Base-by-base conservation (phyloP, 2,888 invertebrate genomes). In the Drosophila subquinaria region DNA sequence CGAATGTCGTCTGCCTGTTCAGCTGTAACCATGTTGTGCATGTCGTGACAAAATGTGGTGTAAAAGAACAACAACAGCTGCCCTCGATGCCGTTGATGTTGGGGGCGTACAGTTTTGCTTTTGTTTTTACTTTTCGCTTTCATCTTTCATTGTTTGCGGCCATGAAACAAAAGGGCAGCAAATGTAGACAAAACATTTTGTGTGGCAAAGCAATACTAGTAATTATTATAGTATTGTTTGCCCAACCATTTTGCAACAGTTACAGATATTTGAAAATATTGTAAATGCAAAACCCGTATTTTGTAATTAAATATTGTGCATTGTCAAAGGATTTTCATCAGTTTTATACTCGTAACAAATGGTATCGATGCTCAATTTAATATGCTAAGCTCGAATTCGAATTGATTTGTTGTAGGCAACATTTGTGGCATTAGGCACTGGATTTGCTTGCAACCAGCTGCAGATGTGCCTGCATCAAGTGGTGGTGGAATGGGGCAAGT, bases 321-420 rank as follows among this genome's bases (percentile, higher is more conserved):
- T 40, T 27, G 36, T 15, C 23, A 9, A 36, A 48, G 11, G 15
- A 8, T 38, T 38, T 30, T 0, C 8, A 20, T 17, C 17, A n/a
- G 47, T 27, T 47, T 9, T 11, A 38, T 13, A 51, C 13, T 17
- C 20, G 30, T 11, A 48, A 48, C 53, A 61, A 57, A 84, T 56
- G 42, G 59, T 36, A 71, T 65, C 38, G 27, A 42, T 47, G 70
- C 70, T 79, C 67, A 70, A 85, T 84, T 90, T 85, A 73, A 69
- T 69, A 76, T 80, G 67, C 69, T 76, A 77, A 82, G 76, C 76
- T 73, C 47, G 67, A 73, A 23, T 67, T 57, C 65, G 71, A 89
- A 89, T 85, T 82, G 85, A 87, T 89, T 88, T 89, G 90, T 82
- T 81, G 69, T 68, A 69, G 73, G 75, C 69, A 68, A 67, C 72